Percentiles rank a stretch among this genome's conserved stretches.
phyloP scores from a whole-genome alignment of 2,797 vertebrate genomes.

The Poecilia velifera region DNA sequence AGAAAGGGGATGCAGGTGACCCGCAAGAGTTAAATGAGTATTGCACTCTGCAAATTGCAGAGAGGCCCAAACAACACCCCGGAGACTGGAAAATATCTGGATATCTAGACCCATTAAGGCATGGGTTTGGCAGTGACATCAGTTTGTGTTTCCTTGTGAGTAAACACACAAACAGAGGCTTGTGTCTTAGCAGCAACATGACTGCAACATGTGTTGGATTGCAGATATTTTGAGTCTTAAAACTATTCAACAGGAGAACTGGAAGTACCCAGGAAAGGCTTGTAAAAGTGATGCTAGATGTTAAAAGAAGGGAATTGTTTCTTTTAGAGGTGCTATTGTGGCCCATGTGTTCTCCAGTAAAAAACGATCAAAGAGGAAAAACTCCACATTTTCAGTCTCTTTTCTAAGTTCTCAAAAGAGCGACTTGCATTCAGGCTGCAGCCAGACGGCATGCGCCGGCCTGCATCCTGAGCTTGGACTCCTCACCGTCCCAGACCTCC shows the following conservation, averaged over 20 bases:
- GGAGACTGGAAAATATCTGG: conserved; percentile 54
- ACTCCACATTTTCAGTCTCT: not conserved
- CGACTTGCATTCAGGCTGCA: not conserved
- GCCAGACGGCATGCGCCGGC: conserved; percentile 24
- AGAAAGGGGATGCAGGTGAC: conserved; percentile 36
- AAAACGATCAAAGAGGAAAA: not conserved
- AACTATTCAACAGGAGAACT: not conserved
- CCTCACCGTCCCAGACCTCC: conserved; percentile 47
- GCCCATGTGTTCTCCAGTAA: not conserved
- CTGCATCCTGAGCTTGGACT: conserved; percentile 39
- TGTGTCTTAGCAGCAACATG: conserved; percentile 12
- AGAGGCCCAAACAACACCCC: conserved; percentile 44
- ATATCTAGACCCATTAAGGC: conserved; percentile 60
- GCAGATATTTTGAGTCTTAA: not conserved
- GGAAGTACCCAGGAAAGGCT: not conserved
- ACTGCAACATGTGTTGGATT: conserved; percentile 1
- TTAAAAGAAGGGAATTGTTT: not conserved
- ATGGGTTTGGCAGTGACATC: conserved; percentile 50
- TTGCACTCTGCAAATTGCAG: conserved; percentile 28
- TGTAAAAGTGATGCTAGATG: not conserved
- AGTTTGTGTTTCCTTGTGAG: conserved; percentile 41
- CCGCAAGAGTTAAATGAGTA: conserved; percentile 36
- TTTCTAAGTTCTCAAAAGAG: conserved; percentile 25
- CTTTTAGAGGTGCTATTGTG: not conserved
- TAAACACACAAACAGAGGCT: conserved; percentile 39